Evolutionary conservation across 2,888 invertebrate species (phyloP), one percentile per base, ranked within the genome.

Genomic region (Ommatoiulus sabulosus): DNA sequence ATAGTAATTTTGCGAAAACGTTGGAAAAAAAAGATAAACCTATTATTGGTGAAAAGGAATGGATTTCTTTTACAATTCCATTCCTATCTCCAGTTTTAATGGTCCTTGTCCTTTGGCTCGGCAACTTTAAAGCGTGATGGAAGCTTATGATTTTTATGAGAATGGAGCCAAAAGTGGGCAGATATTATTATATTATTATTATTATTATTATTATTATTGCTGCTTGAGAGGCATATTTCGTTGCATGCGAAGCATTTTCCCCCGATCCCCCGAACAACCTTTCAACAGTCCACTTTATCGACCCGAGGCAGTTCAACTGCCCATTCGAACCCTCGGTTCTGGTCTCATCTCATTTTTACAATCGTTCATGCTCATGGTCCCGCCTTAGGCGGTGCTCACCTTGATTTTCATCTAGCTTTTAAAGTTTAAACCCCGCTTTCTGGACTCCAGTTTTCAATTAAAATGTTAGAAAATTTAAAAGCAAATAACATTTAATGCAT

Each of bases 1-100:
- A 90, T 87, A 88, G 87, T 46, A 87, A 85, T 85, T 88, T 90
- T 90, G 89, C 84, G 89, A 89, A 89, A 90, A 89, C 87, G 86
- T 24, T 20, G 80, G 88, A 80, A 88, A 88, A 89, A 86, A 63
- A 57, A 57, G 15, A 12, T 12, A 80, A 80, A 80, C 35, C 80
- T 80, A 80, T 80, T 80, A 80, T 80, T 48, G 72, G 86, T 17
- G 86, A 90, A 88, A 84, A 57, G 86, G 87, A 63, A 43, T 88
- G 85, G 84, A 86, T 24, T 20, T 85, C 52, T 85, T 84, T 44
- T 86, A 80, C 88, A 85, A 20, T 88, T 88, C 86, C 72, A 24
- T 52, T 44, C 48, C 44, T 86, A 12, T 86, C n/a, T 20, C 44
- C n/a, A 44, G 86, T 86, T 86, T 86, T 48, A 80, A 24, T 43